Evolutionary conservation across 2,797 vertebrate genomes (phyloP), one percentile per base, ranked within the genome.

Genomic region (Glossophaga mutica): DNA sequence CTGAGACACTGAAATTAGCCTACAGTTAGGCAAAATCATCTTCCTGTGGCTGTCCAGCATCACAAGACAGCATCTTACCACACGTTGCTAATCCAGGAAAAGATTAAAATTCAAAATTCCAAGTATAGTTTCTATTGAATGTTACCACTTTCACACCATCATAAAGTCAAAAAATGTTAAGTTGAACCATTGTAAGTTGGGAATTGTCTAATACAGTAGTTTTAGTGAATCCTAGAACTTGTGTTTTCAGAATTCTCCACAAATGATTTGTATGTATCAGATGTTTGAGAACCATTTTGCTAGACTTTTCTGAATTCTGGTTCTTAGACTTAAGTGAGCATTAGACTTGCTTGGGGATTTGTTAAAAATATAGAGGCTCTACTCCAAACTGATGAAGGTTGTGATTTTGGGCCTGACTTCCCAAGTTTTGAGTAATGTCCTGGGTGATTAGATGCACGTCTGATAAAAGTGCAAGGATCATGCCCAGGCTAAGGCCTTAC

Each of bases 241-340:
- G 32, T 73, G 71, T 55, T 83, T 87, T 55, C 65, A 90, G 59
- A 89, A 57, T 68, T 95, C 32, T 90, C 48, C 46, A 8, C 48
- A 71, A 73, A 57, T 94, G 68, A 73, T 88, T 82, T 74, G 7
- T 87, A 22, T 86, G 91, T 88, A 32, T 96, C 73, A 90, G 42
- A 78, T 95, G 46, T 96, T 95, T 92, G 88, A 68, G 93, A 96
- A 78, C 46, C 55, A 65, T n/a, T 96, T 94, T 16, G 71, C 21
- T 78, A 88, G 91, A 65, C 87, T 94, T 94, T 93, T 73, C 83
- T 52, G 32, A 88, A 83, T 62, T 32, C 16, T 74, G 10, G 26
- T 92, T 90, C 52, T 71, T 78, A 84, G 88, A 87, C 32, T 85
- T 87, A 57, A 91, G 74, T 87, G 67, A 92, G 48, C 67, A 62